Base-by-base conservation (phyloP, 2,113 vertebrate genomes). In the Lanius collurio region DNA sequence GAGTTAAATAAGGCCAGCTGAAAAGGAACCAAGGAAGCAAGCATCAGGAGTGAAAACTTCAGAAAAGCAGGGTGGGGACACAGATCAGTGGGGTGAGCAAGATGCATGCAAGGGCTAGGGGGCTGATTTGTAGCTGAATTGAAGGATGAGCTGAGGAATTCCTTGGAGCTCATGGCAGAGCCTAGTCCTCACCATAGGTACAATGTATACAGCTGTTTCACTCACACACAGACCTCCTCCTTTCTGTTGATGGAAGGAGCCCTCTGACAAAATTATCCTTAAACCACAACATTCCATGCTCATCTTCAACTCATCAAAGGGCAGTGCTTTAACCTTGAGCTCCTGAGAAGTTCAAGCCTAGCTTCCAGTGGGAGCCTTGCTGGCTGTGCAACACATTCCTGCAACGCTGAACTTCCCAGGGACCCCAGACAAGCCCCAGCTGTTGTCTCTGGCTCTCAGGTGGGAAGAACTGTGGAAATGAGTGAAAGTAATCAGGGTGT, bases 1-100 rank as follows among this genome's bases (percentile, higher is more conserved):
- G 37, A 84, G 33, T 82, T 90, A 86, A 83, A 42, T 63, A 70
- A 79, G 37, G 28, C 39, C 69, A 81, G 52, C 49, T 87, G 77
- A 80, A 87, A 90, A 83, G 39, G 82, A 93, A 56, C 17, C 53
- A 64, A 46, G 37, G 88, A 83, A 80, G 39, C 19, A 46, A 87
- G 10, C 27, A 44, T 30, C 19, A 47, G 57, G 24, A 65, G 15
- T 42, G 69, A 87, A 82, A 16, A 16, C 30, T 92, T 83, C 35
- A 70, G 37, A n/a, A 55, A 52, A 60, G 37, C 59, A 76, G n/a
- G 33, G 27, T 79, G 26, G 23, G 9, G n/a, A 28, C 16, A 35
- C 14, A 28, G 35, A 74, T 35, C 21, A 84, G n/a, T 2, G 1
- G 20, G n/a, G 7, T 4, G 4, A 83, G 41, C 39, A 83, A 52